Base-by-base conservation (phyloP, 2,797 vertebrate species). In the Syngnathus rostellatus region DNA sequence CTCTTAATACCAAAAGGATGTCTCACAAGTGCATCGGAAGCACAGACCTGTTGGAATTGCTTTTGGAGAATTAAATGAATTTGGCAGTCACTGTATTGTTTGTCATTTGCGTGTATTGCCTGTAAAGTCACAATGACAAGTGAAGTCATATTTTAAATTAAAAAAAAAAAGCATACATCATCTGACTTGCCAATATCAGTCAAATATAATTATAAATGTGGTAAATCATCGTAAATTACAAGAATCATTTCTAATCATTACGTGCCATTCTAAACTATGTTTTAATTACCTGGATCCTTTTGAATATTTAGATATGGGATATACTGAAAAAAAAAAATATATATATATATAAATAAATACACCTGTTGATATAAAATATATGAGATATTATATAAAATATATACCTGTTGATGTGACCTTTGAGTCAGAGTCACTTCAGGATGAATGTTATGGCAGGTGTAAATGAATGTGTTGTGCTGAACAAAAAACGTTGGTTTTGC, bases 321-420 rank as follows among this genome's bases (percentile, higher is more conserved):
- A 19, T 50, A 14, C 1, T 50, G 48, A 6, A 2, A 6, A 50
- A 19, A 17, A n/a, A n/a, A n/a, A 23, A 23, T 23, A 23, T 23
- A 23, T 23, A 23, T 23, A 23, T 23, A 23, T 23, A 23, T 23
- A 23, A 23, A 23, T 23, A 23, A 23, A 23, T 23, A 41, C 40
- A 31, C 31, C 3, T 31, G 31, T 31, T 31, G 31, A 31, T 31
- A 31, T 31, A 31, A 31, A 31, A 31, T 31, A 31, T 31, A 31
- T 3, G 3, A 31, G 3, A 31, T 4, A 31, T 31, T 0, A 31
- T 31, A 31, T n/a, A 61, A 62, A 43, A 46, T 14, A 43, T 16
- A 43, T 21, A 62, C 40, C 39, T 62, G 60, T 62, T 62, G 60
- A 62, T 23, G 60, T 62, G 60, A 43, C 60, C 60, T 62, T 62